Percentiles rank a stretch among this genome's conserved stretches.
Conservation (phyloP, 2,888 invertebrate species). For the Rhagophthalmus giganteus region DNA sequence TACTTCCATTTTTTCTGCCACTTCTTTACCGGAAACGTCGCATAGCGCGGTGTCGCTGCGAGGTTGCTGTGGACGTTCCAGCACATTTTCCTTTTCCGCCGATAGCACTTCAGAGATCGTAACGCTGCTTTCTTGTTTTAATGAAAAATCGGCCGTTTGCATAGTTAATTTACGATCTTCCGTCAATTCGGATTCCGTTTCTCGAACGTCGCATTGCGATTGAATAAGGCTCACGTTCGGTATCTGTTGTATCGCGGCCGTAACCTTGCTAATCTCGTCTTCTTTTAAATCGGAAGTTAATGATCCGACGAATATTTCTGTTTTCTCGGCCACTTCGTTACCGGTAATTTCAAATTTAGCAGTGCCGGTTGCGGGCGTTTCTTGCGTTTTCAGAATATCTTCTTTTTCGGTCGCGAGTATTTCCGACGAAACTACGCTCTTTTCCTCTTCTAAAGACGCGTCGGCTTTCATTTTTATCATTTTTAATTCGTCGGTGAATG, state of each 20-base stretch:
- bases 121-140: conserved; percentile 42
- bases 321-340: conserved; percentile 55
- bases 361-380: conserved; percentile 45
- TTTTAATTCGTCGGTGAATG: conserved; percentile 19
- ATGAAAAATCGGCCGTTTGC: conserved; percentile 51
- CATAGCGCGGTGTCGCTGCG: not conserved
- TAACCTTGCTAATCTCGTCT: not conserved
- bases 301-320: conserved; percentile 37
- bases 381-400: conserved; percentile 47
- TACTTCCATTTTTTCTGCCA: conserved; percentile 49
- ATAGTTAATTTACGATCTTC: conserved; percentile 20
- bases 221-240: conserved; percentile 51
- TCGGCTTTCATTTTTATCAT: conserved; percentile 50
- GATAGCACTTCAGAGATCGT: conserved; percentile 19
- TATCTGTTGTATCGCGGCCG: conserved; percentile 37
- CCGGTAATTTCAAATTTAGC: conserved; percentile 49
- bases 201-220: conserved; percentile 42
- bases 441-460: conserved; percentile 52
- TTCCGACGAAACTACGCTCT: conserved; percentile 53
- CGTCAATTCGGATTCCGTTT: conserved; percentile 40
- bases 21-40: conserved; percentile 1
- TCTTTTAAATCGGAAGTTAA: conserved; percentile 4
- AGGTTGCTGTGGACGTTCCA: conserved; percentile 7
- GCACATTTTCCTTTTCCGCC: conserved; percentile 26
- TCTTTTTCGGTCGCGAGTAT: conserved; percentile 58